phyloP scores from a whole-genome alignment of 2,797 vertebrate genomes.

The Gymnocypris eckloni region DNA sequence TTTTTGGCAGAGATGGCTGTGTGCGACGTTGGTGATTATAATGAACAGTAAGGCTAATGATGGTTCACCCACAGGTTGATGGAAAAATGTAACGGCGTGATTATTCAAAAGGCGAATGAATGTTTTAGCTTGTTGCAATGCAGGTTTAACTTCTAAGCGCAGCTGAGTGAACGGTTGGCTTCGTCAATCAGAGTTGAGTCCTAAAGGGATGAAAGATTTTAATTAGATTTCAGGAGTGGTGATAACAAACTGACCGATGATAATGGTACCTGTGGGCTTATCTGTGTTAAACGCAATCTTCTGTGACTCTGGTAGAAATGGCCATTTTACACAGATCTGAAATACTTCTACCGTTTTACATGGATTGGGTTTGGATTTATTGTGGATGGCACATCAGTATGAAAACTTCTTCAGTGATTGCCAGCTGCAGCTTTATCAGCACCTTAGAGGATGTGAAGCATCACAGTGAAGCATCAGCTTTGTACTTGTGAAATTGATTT shows the following conservation, averaged over 20 bases:
- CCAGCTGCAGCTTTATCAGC: constrained; percentile 30
- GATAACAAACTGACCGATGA: constrained; percentile 47
- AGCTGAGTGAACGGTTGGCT: background rate
- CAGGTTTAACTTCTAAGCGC: constrained; percentile 23
- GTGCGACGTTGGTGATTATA: constrained; percentile 8
- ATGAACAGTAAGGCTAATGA: constrained; percentile 38
- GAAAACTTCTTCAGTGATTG: constrained; percentile 5
- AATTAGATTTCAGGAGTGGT: constrained; percentile 43
- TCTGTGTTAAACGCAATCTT: background rate
- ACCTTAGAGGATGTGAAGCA: constrained; percentile 29
- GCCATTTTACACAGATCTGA: constrained; percentile 12
- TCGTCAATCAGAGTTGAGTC: constrained; percentile 14
- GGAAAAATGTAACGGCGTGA: constrained; percentile 18
- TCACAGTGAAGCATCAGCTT: constrained; percentile 26
- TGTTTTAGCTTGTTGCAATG: constrained; percentile 36
- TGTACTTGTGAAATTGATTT: constrained; percentile 43
- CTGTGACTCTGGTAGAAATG: constrained; percentile 27
- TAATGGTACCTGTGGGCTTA: background rate
- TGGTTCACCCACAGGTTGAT: constrained; percentile 28
- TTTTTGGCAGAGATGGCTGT: constrained; percentile 20
- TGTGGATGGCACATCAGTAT: background rate
- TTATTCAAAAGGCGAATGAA: constrained; percentile 22
- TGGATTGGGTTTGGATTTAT: constrained; percentile 1
- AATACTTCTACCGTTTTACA: background rate
- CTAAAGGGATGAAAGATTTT: constrained; percentile 22